Conservation (phyloP, 2,888 invertebrate species). For the Acronicta leporina region DNA sequence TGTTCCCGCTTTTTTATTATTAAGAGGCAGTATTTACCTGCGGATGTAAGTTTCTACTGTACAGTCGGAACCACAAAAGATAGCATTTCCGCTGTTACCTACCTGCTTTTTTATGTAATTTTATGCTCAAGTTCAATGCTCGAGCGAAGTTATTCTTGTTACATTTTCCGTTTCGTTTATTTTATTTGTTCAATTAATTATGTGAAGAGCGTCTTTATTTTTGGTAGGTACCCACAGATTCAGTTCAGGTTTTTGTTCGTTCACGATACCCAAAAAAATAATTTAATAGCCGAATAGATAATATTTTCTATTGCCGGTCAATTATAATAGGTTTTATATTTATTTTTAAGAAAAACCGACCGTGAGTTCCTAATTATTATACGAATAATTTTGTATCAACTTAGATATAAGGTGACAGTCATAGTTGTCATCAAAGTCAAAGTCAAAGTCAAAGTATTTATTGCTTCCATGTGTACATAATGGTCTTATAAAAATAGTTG, state of each 20-base stretch:
- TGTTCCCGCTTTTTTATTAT: slow-evolving; percentile 82
- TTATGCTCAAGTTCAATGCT: slow-evolving; percentile 25
- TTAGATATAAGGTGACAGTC: too few relatives aligned
- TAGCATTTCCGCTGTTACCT: slow-evolving; percentile 27
- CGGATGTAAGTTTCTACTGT: slow-evolving; percentile 73
- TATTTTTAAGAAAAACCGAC: too few relatives aligned
- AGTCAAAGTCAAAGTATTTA: too few relatives aligned
- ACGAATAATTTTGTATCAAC: too few relatives aligned
- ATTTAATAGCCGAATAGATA: too few relatives aligned
- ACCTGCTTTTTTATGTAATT: slow-evolving; percentile 34
- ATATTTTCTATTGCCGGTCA: neutral
- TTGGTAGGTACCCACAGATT: too few relatives aligned
- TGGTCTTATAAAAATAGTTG: too few relatives aligned
- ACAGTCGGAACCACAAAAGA: slow-evolving; percentile 64
- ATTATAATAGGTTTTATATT: too few relatives aligned
- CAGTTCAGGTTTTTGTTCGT: neutral
- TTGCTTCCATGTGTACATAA: too few relatives aligned
- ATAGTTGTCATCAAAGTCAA: too few relatives aligned
- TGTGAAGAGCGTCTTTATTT: neutral
- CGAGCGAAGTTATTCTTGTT: slow-evolving; percentile 17
- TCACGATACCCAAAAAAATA: too few relatives aligned
- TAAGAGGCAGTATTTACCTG: slow-evolving; percentile 78
- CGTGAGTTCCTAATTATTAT: too few relatives aligned
- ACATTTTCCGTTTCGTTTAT: slow-evolving; percentile 9
- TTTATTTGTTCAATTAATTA: slow-evolving; percentile 10